Percentiles rank a stretch among this genome's conserved stretches.
phyloP scores from a whole-genome alignment of 2,797 vertebrate species.

The Lophotriccus pileatus region DNA sequence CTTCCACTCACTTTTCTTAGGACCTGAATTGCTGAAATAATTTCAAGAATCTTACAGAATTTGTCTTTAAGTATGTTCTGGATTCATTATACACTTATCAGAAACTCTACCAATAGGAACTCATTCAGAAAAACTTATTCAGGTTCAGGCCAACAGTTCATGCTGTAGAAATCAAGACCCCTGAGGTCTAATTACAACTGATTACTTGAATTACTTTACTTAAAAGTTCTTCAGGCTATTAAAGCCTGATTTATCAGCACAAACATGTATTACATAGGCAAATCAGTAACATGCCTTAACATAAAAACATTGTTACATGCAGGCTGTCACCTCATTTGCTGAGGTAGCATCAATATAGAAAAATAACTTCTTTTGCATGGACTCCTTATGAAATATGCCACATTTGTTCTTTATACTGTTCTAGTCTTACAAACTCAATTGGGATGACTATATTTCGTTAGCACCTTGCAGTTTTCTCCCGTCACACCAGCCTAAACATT shows the following conservation, averaged over 20 bases:
- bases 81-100: not conserved
- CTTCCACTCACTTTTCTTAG: not conserved
- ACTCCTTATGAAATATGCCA: not conserved
- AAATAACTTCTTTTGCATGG: not conserved
- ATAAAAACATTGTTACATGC: not conserved
- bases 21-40: not conserved
- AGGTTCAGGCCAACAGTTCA: not conserved
- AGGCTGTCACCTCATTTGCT: not conserved
- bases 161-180: not conserved
- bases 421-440: not conserved
- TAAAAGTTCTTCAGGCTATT: not conserved
- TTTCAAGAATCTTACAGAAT: not conserved
- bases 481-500: not conserved
- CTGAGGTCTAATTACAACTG: not conserved
- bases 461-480: not conserved
- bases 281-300: not conserved
- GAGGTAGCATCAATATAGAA: not conserved
- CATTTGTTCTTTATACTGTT: not conserved
- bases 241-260: not conserved
- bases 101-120: not conserved
- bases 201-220: not conserved
- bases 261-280: not conserved
- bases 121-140: not conserved
- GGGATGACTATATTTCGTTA: not conserved
- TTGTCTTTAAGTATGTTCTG: not conserved